Conservation (phyloP, 2,113 vertebrate species). For the Sakesphorus luctuosus region DNA sequence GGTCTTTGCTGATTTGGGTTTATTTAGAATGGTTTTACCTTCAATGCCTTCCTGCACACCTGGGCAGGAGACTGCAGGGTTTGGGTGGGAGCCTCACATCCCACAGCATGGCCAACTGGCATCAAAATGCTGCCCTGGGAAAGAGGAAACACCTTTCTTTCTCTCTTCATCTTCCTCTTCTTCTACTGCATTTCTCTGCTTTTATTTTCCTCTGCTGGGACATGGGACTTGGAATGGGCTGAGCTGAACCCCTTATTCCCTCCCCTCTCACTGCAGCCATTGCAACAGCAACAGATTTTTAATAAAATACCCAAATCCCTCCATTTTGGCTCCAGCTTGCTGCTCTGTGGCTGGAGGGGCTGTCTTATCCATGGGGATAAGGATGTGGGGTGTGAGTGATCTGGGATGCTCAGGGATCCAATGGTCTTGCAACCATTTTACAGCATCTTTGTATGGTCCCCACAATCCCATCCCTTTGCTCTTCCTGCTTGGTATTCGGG, state of each 20-base stretch:
- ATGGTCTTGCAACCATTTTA: rapidly evolving
- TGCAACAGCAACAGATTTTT: not conserved
- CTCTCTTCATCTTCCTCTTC: conserved; percentile 2
- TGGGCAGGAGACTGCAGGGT: not conserved
- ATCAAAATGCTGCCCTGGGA: not conserved
- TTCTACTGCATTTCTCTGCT: conserved; percentile 10
- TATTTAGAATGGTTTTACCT: conserved; percentile 37
- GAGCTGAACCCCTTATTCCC: too few relatives aligned
- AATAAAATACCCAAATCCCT: not conserved
- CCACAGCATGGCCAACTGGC: not conserved
- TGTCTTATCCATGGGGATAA: not conserved
- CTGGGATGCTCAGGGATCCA: rapidly evolving
- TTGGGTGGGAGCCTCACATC: not conserved
- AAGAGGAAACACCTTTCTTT: not conserved
- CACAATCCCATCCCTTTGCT: not conserved
- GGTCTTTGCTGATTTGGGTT: not conserved
- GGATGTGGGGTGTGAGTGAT: not conserved
- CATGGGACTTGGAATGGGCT: not conserved
- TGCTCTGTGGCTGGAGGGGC: not conserved
- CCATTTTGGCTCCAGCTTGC: not conserved
- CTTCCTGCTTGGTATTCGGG: not conserved
- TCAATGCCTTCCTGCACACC: not conserved
- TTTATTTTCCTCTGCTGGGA: not conserved
- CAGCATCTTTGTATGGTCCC: rapidly evolving
- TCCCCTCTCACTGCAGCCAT: not conserved